A percentile compares a stretch with the other conserved stretches of the same genome.
phyloP scores from a whole-genome alignment of 2,888 invertebrate genomes.

The Cephalotes varians region DNA sequence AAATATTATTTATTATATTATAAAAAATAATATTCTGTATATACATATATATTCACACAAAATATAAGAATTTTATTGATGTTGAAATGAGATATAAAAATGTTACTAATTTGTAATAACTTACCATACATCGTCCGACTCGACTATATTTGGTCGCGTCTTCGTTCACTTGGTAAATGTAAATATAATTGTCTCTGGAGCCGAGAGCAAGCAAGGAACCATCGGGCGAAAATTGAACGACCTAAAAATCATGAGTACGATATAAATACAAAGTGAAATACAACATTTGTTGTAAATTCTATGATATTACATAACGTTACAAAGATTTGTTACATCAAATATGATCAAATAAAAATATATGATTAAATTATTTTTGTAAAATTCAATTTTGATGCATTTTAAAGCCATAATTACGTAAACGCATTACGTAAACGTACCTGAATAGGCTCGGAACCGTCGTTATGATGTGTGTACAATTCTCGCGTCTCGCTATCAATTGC shows the following conservation, averaged over 20 bases:
- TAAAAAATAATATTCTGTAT: background rate
- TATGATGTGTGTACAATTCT: conserved; percentile 90
- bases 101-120: conserved; percentile 76
- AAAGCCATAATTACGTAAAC: background rate
- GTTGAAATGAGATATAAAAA: background rate
- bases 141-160: conserved; percentile 92
- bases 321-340: background rate
- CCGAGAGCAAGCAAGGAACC: conserved; percentile 93
- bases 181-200: conserved; percentile 95
- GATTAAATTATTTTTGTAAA: background rate
- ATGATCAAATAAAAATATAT: background rate
- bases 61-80: background rate
- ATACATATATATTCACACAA: background rate
- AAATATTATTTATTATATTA: background rate
- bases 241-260: conserved; percentile 86
- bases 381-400: background rate
- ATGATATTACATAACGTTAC: background rate
- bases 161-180: conserved; percentile 94
- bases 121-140: conserved; percentile 94
- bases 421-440: conserved; percentile 82
- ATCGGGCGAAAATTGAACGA: conserved; percentile 93
- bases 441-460: conserved; percentile 89
- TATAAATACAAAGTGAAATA: background rate
- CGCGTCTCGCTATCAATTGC: conserved; percentile 93
- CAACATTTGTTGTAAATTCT: background rate